Evolutionary conservation across 2,797 vertebrate species (phyloP), one percentile per base, ranked within the genome.

Genomic region (Champsocephalus gunnari): DNA sequence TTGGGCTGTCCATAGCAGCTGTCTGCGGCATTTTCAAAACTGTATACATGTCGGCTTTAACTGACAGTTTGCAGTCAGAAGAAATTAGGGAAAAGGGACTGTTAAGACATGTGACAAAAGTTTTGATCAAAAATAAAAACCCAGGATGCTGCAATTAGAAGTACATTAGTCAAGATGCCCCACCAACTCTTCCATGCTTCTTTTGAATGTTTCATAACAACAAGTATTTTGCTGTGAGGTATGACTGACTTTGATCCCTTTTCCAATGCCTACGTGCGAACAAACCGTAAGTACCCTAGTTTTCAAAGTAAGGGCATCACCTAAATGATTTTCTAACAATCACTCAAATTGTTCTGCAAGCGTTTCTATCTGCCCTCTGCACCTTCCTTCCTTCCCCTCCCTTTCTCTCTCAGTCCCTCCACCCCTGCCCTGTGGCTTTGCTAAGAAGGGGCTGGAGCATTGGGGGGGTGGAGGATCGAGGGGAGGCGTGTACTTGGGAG

Each of bases 401-500:
- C 64, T 69, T 57, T n/a, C 43, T 66, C 73, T 63, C 66, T 71
- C 32, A 21, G 49, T 78, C 53, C 73, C 44, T 77, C 71, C 68
- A 79, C 66, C 77, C 65, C 67, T 80, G 74, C 75, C 85, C 83
- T 11, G 13, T 84, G 74, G 54, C 71, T 73, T 12, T 64, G 50
- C 73, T 70, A 45, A 79, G 64, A 75, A 66, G 61, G 51, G 81
- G 72, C 59, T 71, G 54, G 53, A 77, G 68, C 43, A 50, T 9
- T 9, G 66, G 68, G 61, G 65, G 34, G 55, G 44, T 24, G 59
- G 71, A 45, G 54, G 49, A 61, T 81, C 12, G 51, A 38, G 63
- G 73, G 64, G 63, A 58, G 48, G 49, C 38, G 60, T 81, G 73
- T 85, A 77, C 80, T 85, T 73, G 67, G 48, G 43, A 65, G 71